Conservation (phyloP, 1,140 invertebrate genomes). For the Cydia strobilella region DNA sequence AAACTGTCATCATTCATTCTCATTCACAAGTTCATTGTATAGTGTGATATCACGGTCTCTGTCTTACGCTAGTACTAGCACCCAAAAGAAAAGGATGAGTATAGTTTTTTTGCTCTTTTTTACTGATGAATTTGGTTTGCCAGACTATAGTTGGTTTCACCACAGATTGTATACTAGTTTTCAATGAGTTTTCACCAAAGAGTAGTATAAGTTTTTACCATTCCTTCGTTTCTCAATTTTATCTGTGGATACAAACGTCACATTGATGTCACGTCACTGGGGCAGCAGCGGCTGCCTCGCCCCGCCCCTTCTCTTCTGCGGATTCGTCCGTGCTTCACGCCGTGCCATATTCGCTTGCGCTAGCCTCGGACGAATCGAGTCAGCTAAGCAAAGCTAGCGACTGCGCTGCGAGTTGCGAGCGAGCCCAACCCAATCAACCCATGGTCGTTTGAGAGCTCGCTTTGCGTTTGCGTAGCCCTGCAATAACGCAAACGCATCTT, state of each 20-base stretch:
- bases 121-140: too few relatives aligned
- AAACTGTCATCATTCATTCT: neutral
- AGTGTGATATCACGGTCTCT: too few relatives aligned
- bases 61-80: too few relatives aligned
- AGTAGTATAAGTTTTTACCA: too few relatives aligned
- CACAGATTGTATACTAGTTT: too few relatives aligned
- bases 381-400: neutral
- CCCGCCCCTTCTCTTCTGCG: neutral
- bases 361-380: constrained; percentile 27
- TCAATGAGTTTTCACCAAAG: too few relatives aligned
- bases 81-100: too few relatives aligned
- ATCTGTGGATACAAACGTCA: constrained; percentile 6
- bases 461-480: constrained; percentile 32
- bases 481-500: constrained; percentile 21
- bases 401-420: neutral
- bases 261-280: neutral
- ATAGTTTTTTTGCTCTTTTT: too few relatives aligned
- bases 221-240: neutral
- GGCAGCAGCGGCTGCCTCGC: neutral
- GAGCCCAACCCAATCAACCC: too few relatives aligned
- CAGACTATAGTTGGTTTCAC: too few relatives aligned
- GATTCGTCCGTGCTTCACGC: neutral
- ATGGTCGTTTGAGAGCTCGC: constrained; percentile 25
- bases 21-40: neutral
- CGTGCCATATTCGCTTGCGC: constrained; percentile 9